These are phyloP conservation scores for Empis stercorea DNA, from an alignment of 2,888 invertebrate genomes.

Conservation along the genomic window DNA sequence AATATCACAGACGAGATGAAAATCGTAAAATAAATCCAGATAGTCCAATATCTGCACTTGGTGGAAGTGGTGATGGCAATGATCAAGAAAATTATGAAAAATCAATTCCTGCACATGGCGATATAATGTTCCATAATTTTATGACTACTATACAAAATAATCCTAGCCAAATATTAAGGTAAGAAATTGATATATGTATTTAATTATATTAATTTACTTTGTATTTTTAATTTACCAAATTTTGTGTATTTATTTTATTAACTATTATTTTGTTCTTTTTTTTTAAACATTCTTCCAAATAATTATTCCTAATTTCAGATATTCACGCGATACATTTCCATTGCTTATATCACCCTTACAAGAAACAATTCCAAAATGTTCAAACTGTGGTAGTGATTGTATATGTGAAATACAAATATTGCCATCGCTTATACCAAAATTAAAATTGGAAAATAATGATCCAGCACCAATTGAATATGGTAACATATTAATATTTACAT, in stretches of 20 bases:
- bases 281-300: too few species aligned
- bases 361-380: constrained; percentile 43
- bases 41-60: constrained; percentile 18
- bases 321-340: constrained; percentile 57
- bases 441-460: constrained; percentile 46
- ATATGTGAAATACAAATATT: constrained; percentile 75
- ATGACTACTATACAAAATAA: constrained; percentile 55
- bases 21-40: constrained; percentile 16
- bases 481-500: constrained; percentile 74
- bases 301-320: constrained; percentile 44
- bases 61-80: constrained; percentile 13
- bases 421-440: constrained; percentile 61
- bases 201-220: neutral
- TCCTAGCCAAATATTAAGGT: constrained; percentile 77
- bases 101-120: constrained; percentile 65
- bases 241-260: too few species aligned
- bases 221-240: neutral
- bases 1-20: constrained; percentile 44
- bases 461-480: constrained; percentile 61
- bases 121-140: constrained; percentile 69
- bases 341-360: constrained; percentile 54
- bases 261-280: too few species aligned
- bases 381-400: constrained; percentile 56
- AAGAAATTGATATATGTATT: constrained; percentile 11
- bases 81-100: constrained; percentile 66